A percentile compares a stretch with the other conserved stretches of the same genome.
phyloP scores from a whole-genome alignment of 2,797 vertebrate species.

The Acipenser ruthenus region DNA sequence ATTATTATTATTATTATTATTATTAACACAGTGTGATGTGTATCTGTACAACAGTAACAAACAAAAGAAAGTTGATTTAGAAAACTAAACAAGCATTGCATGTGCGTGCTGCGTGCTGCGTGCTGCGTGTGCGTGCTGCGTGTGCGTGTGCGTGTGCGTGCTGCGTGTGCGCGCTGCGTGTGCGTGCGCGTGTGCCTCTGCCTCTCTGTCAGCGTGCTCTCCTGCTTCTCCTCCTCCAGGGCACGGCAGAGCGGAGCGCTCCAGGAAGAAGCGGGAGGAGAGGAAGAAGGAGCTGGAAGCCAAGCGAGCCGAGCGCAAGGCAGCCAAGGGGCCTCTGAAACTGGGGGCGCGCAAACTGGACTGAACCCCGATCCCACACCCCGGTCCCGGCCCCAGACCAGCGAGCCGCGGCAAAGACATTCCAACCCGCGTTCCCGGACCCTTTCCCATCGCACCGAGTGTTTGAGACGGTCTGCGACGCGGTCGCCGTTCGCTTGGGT shows the following conservation, averaged over 20 bases:
- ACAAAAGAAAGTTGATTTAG: too few species aligned
- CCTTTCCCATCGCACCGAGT: too few species aligned
- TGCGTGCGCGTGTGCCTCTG: background rate
- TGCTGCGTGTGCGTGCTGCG: too few species aligned
- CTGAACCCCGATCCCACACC: constrained; percentile 39
- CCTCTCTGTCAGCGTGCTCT: background rate
- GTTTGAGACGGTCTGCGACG: too few species aligned
- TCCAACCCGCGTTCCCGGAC: too few species aligned
- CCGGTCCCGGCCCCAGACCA: too few species aligned
- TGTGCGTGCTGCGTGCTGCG: too few species aligned
- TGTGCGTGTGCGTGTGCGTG: too few species aligned
- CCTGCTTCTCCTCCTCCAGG: constrained; percentile 41
- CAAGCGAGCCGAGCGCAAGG: constrained; percentile 76
- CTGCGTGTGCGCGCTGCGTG: too few species aligned
- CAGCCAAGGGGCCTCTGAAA: constrained; percentile 80
- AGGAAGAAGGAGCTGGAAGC: constrained; percentile 78
- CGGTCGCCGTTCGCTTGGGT: too few species aligned
- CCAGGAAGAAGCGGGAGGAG: constrained; percentile 82
- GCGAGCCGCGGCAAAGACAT: too few species aligned
- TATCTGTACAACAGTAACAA: background rate
- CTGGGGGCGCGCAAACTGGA: constrained; percentile 81
- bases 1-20: too few species aligned
- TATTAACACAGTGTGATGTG: background rate
- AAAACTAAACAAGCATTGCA: background rate
- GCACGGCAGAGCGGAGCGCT: constrained; percentile 71